Evolutionary conservation across 2,888 invertebrate genomes (phyloP).

Genomic region (Selenia dentaria): DNA sequence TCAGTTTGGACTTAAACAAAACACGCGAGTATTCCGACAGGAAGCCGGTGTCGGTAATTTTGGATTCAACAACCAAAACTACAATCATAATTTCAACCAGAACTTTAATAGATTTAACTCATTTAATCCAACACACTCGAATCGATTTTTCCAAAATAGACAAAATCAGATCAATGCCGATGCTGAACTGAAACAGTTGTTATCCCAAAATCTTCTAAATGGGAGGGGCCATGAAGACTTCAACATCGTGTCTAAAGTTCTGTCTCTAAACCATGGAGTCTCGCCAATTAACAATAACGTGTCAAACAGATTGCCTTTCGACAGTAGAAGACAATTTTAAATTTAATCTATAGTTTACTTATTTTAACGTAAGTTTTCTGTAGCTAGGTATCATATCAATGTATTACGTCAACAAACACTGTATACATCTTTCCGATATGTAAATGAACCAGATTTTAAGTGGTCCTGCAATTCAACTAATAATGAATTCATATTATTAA

Average conservation of each 20-base stretch:
- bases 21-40: conserved; percentile 80
- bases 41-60: conserved; percentile 87
- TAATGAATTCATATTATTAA: conserved; percentile 18
- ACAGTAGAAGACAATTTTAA: conserved; percentile 63
- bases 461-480: conserved; percentile 7
- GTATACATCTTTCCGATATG: background rate
- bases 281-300: conserved; percentile 66
- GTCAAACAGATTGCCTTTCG: conserved; percentile 70
- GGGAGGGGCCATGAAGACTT: conserved; percentile 88
- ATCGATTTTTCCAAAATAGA: conserved; percentile 63
- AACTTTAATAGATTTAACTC: conserved; percentile 54
- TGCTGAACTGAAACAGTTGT: conserved; percentile 86
- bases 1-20: conserved; percentile 62
- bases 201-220: conserved; percentile 87
- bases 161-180: conserved; percentile 70
- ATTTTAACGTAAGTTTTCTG: conserved; percentile 12
- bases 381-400: too few relatives aligned
- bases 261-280: conserved; percentile 91
- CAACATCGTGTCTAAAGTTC: conserved; percentile 92
- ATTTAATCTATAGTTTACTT: conserved; percentile 27
- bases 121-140: conserved; percentile 56
- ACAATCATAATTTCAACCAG: conserved; percentile 51
- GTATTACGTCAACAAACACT: too few relatives aligned
- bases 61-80: conserved; percentile 74
- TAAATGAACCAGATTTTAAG: conserved; percentile 12